phyloP scores from a whole-genome alignment of 2,888 invertebrate species.

The Ennomos quercinarius region DNA sequence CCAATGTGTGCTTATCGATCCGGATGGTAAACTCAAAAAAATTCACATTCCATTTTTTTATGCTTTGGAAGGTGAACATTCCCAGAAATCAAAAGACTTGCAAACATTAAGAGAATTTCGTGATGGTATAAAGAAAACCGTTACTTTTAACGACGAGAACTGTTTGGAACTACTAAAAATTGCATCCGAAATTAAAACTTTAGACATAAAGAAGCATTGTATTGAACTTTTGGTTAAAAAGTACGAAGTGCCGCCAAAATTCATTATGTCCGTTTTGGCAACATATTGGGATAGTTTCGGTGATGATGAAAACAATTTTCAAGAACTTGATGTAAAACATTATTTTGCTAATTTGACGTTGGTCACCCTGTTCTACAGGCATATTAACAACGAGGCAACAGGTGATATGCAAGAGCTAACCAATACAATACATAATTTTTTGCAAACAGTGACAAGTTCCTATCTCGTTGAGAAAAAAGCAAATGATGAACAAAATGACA shows the following conservation, averaged over 20 bases:
- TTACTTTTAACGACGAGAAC: constrained; percentile 77
- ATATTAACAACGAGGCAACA: constrained; percentile 62
- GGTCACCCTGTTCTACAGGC: constrained; percentile 67
- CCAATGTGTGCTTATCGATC: constrained; percentile 93
- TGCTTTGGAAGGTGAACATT: constrained; percentile 94
- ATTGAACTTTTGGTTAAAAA: constrained; percentile 89
- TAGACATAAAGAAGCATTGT: constrained; percentile 89
- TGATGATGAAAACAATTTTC: constrained; percentile 47
- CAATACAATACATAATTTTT: constrained; percentile 54
- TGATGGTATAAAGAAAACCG: constrained; percentile 86
- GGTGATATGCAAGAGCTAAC: constrained; percentile 65
- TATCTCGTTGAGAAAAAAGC: constrained; percentile 42
- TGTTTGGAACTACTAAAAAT: constrained; percentile 83
- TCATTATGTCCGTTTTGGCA: constrained; percentile 80
- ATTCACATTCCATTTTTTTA: constrained; percentile 96
- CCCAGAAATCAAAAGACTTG: constrained; percentile 94
- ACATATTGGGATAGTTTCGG: constrained; percentile 76
- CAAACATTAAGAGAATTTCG: constrained; percentile 93
- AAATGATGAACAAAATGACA: constrained; percentile 40
- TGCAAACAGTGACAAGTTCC: constrained; percentile 47
- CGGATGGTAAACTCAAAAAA: constrained; percentile 92
- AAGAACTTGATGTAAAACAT: constrained; percentile 57
- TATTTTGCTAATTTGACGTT: constrained; percentile 68
- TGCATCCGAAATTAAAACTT: constrained; percentile 88
- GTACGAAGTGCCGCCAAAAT: constrained; percentile 87